Evolutionary conservation across 2,113 vertebrate genomes (phyloP), one percentile per base, ranked within the genome.

Genomic region (Serinus canaria): DNA sequence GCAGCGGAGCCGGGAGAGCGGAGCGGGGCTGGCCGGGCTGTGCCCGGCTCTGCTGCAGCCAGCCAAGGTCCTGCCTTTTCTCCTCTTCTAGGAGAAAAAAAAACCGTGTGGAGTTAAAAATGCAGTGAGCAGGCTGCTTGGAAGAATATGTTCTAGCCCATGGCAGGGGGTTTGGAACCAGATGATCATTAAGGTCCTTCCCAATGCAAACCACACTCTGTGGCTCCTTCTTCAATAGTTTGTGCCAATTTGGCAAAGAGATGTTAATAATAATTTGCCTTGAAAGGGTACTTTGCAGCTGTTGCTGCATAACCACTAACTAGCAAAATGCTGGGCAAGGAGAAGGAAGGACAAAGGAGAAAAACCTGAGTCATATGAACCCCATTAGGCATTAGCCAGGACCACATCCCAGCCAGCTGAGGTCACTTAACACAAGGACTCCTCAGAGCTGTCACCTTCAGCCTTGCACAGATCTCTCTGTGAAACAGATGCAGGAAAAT

Each of bases 341-440:
- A 92, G 83, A 95, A 53, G 50, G 87, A 96, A 96, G 95, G 96
- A 81, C 92, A 74, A 76, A 85, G 67, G 59, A 84, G 82, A 50
- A 96, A 95, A 97, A 50, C 82, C 94, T 90, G 96, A 95, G 93
- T 94, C 96, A 96, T 91, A 43, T 4, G 27, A 95, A 97, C 94
- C 35, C 91, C 87, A 67, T 83, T 47, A 94, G 75, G 15, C 75
- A 19, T 67, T 60, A 77, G 59, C 82, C 10, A 7, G 94, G 82
- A 76, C 94, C 95, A 95, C 91, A 86, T 77, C 90, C 79, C 60
- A 44, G 75, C 46, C 63, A 19, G 90, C 78, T 77, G 67, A 90
- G 92, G 82, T 95, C 91, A 85, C 89, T 33, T 17, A 46, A 10
- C 0, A 3, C 90, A 49, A 90, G 90, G 92, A 81, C 68, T 87